Percentiles rank a stretch among this genome's conserved stretches.
Conservation (phyloP, 1,140 invertebrate species). For the Euborellia annulipes region DNA sequence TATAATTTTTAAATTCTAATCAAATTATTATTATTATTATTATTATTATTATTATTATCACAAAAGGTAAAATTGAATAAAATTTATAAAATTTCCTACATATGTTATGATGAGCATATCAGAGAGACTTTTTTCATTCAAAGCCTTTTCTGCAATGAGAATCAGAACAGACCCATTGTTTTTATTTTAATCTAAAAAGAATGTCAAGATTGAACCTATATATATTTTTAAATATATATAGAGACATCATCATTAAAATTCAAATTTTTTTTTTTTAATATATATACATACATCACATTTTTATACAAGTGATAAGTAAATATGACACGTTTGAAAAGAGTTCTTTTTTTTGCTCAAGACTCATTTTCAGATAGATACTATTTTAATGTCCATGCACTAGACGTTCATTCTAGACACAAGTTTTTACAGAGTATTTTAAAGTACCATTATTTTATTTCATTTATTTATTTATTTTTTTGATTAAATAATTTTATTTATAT, state of each 20-base stretch:
- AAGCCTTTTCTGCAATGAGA: too few species aligned
- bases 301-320: conserved; percentile 14
- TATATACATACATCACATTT: conserved; percentile 14
- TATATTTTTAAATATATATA: conserved; percentile 15
- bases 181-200: too few species aligned
- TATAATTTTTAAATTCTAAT: conserved; percentile 1
- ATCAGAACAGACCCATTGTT: too few species aligned
- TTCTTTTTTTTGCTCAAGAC: background rate
- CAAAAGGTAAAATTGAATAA: conserved; percentile 9
- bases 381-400: conserved; percentile 14
- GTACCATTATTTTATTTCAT: conserved; percentile 21
- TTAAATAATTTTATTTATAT: conserved; percentile 21
- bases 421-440: conserved; percentile 9
- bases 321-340: background rate
- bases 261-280: conserved; percentile 13
- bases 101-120: conserved; percentile 9
- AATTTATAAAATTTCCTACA: background rate
- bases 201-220: too few species aligned
- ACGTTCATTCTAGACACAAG: conserved; percentile 18
- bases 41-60: conserved; percentile 11
- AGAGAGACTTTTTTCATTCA: conserved; percentile 28
- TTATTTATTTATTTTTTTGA: conserved; percentile 23
- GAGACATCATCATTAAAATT: conserved; percentile 12
- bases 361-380: background rate
- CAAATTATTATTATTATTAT: conserved; percentile 3